These are phyloP conservation scores for Myxocyprinus asiaticus DNA, from an alignment of 2,113 vertebrate species.

Conservation along the genomic window DNA sequence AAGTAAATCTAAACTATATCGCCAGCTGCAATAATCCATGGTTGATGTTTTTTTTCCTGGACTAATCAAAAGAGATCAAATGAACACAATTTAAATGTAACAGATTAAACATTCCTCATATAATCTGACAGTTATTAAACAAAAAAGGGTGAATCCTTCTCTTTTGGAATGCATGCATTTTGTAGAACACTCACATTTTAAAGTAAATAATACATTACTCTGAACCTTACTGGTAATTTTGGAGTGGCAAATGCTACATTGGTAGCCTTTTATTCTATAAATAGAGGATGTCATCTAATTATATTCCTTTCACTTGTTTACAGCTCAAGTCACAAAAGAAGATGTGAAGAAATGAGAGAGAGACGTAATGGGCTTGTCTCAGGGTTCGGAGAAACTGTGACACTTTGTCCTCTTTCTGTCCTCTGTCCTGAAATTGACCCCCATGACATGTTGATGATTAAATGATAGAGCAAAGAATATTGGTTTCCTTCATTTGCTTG, in stretches of 20 bases:
- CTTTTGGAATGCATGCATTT: background rate
- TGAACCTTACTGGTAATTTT: background rate
- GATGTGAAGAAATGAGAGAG: conserved; percentile 59
- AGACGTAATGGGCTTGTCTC: background rate
- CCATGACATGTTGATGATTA: conserved; percentile 24
- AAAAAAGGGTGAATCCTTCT: background rate
- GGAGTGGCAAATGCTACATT: background rate
- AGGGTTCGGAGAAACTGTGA: conserved; percentile 32
- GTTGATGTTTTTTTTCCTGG: no score
- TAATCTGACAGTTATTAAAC: background rate
- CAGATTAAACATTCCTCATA: background rate
- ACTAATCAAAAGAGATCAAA: background rate
- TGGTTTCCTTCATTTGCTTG: conserved; percentile 27
- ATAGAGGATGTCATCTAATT: background rate
- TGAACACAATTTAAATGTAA: background rate
- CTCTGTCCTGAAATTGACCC: conserved; percentile 33
- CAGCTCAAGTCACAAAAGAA: conserved; percentile 72
- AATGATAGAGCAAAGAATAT: conserved; percentile 30
- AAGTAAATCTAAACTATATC: no score
- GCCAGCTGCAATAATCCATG: no score
- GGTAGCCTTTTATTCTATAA: background rate
- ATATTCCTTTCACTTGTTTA: conserved; percentile 33
- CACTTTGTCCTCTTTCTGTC: background rate
- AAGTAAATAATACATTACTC: background rate
- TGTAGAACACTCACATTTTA: background rate